These are phyloP conservation scores for Pristionchus exspectatus DNA, from an alignment of 2,888 invertebrate genomes.

Conservation along the genomic window DNA sequence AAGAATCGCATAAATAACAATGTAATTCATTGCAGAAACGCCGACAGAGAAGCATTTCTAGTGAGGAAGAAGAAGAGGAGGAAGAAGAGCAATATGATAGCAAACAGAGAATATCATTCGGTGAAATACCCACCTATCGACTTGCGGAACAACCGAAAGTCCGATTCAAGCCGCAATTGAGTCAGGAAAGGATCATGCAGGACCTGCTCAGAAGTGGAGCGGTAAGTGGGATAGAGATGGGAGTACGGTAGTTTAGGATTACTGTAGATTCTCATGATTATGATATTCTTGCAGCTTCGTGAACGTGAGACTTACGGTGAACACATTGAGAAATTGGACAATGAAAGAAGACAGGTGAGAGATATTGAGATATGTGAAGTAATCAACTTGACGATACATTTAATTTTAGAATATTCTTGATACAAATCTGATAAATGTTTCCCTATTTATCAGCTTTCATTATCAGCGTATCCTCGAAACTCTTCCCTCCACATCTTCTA, in stretches of 20 bases:
- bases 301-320: not conserved
- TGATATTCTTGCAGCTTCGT: not conserved
- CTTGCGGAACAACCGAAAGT: not conserved
- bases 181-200: not conserved
- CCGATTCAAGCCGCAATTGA: not conserved
- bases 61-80: not conserved
- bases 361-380: not conserved
- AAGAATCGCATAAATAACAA: not conserved
- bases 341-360: constrained; percentile 4
- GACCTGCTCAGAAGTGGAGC: constrained; percentile 13
- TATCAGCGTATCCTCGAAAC: not conserved
- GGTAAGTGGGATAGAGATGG: not conserved
- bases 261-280: not conserved
- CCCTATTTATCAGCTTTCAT: not conserved
- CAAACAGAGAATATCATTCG: not conserved
- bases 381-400: not conserved
- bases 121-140: not conserved
- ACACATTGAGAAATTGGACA: not conserved
- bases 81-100: not conserved
- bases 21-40: not conserved
- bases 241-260: not conserved
- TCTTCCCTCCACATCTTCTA: not conserved
- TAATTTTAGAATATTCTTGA: not conserved
- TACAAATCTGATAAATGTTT: not conserved
- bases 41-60: no score